Conservation (phyloP, 1,140 invertebrate genomes). For the Macrosteles quadrilineatus region DNA sequence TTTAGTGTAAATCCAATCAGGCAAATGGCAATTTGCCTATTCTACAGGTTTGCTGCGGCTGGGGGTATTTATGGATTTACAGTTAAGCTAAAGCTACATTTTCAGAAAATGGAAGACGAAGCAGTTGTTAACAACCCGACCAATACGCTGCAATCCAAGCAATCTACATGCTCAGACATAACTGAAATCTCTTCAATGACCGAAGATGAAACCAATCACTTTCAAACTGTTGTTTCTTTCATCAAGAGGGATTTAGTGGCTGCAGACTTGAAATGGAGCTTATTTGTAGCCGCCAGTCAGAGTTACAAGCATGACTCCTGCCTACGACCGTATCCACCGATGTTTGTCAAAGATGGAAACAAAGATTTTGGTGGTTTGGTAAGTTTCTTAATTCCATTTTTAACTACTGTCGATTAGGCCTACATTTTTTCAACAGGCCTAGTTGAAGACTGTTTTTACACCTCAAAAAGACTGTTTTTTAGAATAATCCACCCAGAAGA, state of each 20-base stretch:
- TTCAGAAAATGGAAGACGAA: neutral
- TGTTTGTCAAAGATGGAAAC: conserved; percentile 61
- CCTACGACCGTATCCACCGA: conserved; percentile 72
- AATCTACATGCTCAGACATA: too few relatives aligned
- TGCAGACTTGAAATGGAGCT: conserved; percentile 69
- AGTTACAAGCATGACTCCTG: conserved; percentile 74
- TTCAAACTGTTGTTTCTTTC: neutral
- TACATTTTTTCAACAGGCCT: neutral
- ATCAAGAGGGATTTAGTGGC: conserved; percentile 24
- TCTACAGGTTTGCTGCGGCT: too few relatives aligned
- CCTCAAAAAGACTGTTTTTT: neutral
- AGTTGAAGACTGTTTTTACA: neutral
- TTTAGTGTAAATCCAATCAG: too few relatives aligned
- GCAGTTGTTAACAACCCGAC: too few relatives aligned
- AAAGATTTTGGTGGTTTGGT: conserved; percentile 71
- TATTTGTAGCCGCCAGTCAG: conserved; percentile 74
- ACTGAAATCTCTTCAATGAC: too few relatives aligned
- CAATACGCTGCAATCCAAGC: too few relatives aligned
- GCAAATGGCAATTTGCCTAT: too few relatives aligned
- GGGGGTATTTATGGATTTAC: too few relatives aligned
- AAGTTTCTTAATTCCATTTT: conserved; percentile 41
- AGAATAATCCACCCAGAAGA: neutral
- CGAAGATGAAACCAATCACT: too few relatives aligned
- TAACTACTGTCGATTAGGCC: conserved; percentile 18
- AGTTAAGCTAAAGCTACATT: too few relatives aligned